These are phyloP conservation scores for Sylvia atricapilla DNA, from an alignment of 2,113 vertebrate species.

Conservation along the genomic window DNA sequence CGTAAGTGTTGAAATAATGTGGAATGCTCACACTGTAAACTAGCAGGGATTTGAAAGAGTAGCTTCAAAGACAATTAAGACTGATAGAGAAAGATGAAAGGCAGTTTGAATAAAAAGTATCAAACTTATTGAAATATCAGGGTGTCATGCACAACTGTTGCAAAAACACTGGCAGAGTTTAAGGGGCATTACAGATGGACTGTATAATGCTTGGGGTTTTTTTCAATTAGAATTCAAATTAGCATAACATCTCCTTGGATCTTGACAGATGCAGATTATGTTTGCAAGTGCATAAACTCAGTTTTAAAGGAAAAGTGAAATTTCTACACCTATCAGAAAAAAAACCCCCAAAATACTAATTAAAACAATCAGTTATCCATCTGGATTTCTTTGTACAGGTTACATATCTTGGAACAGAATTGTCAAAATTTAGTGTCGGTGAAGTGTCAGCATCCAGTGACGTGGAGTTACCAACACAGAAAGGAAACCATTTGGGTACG, in stretches of 20 bases:
- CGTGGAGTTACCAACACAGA: not conserved
- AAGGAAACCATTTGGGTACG: constrained; percentile 52
- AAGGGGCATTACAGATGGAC: not conserved
- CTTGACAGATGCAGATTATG: not conserved
- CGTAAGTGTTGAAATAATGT: not conserved
- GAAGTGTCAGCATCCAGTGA: constrained; percentile 9
- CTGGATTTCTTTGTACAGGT: constrained; percentile 69
- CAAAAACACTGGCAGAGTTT: not conserved
- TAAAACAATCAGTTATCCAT: not conserved
- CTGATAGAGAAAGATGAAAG: not conserved
- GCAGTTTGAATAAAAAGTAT: not conserved
- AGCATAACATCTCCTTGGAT: not conserved
- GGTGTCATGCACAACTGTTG: not conserved
- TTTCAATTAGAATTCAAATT: not conserved
- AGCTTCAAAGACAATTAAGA: not conserved
- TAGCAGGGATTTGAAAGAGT: not conserved
- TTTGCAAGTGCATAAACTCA: not conserved
- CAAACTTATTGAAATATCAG: not conserved
- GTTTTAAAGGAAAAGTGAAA: not conserved
- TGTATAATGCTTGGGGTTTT: not conserved
- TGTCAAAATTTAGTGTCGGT: constrained; percentile 65
- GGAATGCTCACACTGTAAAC: not conserved
- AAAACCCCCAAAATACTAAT: not conserved
- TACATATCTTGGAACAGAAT: constrained; percentile 71
- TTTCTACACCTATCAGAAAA: not conserved